Percentiles rank a stretch among this genome's conserved stretches.
Evolutionary conservation across 2,797 vertebrate species (phyloP).

Genomic region (Balearica regulorum): DNA sequence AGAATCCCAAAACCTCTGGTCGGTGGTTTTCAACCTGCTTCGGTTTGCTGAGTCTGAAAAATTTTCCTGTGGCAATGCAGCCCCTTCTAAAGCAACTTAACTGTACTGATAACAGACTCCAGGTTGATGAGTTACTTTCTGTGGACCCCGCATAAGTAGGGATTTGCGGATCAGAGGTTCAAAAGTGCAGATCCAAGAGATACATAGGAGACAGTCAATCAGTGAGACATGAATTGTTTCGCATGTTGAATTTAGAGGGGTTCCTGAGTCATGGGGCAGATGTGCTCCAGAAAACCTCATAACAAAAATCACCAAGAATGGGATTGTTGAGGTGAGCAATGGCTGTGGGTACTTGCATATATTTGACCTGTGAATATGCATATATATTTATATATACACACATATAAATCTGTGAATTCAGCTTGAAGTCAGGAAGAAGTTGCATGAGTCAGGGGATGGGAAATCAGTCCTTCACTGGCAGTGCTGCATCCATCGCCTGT

Average conservation of each 20-base stretch:
- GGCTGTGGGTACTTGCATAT: neutral
- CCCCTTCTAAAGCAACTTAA: neutral
- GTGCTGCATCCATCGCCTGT: neutral
- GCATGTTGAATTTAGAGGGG: neutral
- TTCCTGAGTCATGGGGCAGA: neutral
- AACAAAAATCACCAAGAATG: neutral
- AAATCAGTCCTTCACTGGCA: neutral
- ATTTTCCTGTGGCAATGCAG: neutral
- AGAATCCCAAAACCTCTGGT: neutral
- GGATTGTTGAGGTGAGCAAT: accelerated
- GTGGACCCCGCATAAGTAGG: neutral
- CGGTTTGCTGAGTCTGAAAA: neutral
- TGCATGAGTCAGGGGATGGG: neutral
- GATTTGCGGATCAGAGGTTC: neutral
- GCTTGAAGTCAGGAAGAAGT: neutral
- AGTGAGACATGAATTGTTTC: neutral
- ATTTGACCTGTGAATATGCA: neutral
- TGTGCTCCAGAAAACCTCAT: neutral
- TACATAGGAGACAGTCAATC: neutral
- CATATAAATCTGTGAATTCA: neutral
- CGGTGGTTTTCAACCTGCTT: conserved; percentile 2
- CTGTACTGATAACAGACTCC: conserved; percentile 26
- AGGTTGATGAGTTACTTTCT: conserved; percentile 58
- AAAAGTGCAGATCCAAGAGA: conserved; percentile 47
- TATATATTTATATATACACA: neutral